phyloP scores from a whole-genome alignment of 2,888 invertebrate species.

The Chrysomela aeneicollis region DNA sequence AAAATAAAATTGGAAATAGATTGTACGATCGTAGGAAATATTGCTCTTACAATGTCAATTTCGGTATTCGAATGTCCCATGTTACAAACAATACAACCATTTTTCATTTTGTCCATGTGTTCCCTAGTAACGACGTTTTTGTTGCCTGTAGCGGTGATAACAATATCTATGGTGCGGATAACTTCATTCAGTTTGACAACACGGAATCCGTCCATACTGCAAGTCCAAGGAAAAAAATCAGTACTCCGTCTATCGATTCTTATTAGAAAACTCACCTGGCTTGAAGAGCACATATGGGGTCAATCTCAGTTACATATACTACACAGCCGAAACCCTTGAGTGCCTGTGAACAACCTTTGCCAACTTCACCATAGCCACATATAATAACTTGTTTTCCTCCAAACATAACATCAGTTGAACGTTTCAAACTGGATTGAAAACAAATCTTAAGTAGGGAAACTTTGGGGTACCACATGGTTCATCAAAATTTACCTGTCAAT shows the following conservation, averaged over 20 bases:
- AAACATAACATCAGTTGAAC: constrained; percentile 96
- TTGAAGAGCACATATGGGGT: constrained; percentile 97
- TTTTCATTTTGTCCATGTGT: constrained; percentile 97
- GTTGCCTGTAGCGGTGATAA: constrained; percentile 97
- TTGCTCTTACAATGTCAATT: constrained; percentile 81
- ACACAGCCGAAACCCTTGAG: constrained; percentile 94
- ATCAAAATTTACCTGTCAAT: constrained; percentile 73
- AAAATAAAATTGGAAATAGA: constrained; percentile 11
- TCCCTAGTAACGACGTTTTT: constrained; percentile 95
- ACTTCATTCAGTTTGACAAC: constrained; percentile 96
- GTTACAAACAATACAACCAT: constrained; percentile 94
- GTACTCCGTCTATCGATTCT: neutral
- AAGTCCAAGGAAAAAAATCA: constrained; percentile 36
- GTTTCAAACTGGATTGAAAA: constrained; percentile 66
- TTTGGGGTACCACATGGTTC: constrained; percentile 2
- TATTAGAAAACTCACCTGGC: constrained; percentile 70
- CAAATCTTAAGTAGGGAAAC: constrained; percentile 14
- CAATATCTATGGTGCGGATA: constrained; percentile 90
- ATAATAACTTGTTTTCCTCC: constrained; percentile 96
- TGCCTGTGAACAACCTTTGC: constrained; percentile 96
- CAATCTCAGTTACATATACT: constrained; percentile 93
- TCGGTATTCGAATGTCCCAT: constrained; percentile 98
- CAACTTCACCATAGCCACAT: constrained; percentile 97
- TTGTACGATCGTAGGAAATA: neutral
- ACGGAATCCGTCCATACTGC: constrained; percentile 94